Base-by-base conservation (phyloP, 1,140 invertebrate genomes). In the Triops cancriformis region DNA sequence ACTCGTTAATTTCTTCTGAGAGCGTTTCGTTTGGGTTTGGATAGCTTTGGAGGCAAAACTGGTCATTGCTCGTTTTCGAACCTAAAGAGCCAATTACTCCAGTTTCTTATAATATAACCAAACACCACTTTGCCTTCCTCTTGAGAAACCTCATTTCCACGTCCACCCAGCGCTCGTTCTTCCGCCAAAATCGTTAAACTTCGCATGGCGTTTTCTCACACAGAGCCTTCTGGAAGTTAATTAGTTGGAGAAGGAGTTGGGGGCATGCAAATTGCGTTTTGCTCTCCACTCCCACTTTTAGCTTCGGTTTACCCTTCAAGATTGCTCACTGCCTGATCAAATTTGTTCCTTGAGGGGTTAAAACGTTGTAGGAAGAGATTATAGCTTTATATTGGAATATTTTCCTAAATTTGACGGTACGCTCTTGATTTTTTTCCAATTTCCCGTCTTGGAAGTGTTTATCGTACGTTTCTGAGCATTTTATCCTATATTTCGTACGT, bases 51-150 rank as follows among this genome's bases (percentile, higher is more conserved):
- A 14, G 51, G 51, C 18, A 9, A 64, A 64, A 64, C 51, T 64
- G 14, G 51, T 2, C 18, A 18, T 64, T 64, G 6, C 6, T 64
- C 14, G 23, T 64, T 64, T 14, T 23, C 7, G 10, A 23, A 23
- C 51, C 10, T 23, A 64, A 37, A 64, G 51, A 64, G 18, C n/a
- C 51, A 64, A 64, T 64, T 64, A 64, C 51, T 64, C 51, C 23
- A 64, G 51, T 64, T 64, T 64, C 51, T 64, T 64, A 18, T 64
- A 64, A n/a, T n/a, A 64, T 64, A 18, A 64, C 51, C 51, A 64
- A 64, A 3, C 51, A 64, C 51, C 51, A 64, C 51, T 14, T 14
- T 64, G 6, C 51, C 5, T 64, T 64, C 23, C 18, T n/a, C 51
- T 64, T 64, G 31, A 37, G 31, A 37, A 37, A 37, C 7, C 31